Evolutionary conservation across 2,888 invertebrate species (phyloP).

Genomic region (Cybosia mesomella): DNA sequence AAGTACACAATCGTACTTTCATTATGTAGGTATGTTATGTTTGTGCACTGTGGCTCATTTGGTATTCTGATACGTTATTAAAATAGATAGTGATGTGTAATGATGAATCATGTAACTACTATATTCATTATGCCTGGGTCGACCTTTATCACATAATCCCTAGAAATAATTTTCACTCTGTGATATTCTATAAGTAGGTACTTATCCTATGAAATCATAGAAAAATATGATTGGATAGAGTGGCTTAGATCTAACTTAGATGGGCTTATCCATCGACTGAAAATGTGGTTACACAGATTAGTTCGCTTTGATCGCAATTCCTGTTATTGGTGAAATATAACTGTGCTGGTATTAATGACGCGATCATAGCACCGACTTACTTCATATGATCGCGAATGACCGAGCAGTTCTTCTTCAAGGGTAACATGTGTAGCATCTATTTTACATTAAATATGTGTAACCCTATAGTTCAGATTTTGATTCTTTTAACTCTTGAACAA

Average conservation of each 20-base stretch:
- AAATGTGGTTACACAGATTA: too few relatives aligned
- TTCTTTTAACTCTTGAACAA: neutral
- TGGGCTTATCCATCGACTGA: neutral
- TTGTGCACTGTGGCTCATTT: neutral
- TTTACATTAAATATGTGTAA: neutral
- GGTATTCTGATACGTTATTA: neutral
- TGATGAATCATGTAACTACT: neutral
- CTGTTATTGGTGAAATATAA: too few relatives aligned
- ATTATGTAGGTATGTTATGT: neutral
- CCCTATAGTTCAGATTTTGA: neutral
- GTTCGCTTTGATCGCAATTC: too few relatives aligned
- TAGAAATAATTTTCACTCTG: neutral
- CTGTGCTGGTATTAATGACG: too few relatives aligned
- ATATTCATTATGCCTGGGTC: neutral
- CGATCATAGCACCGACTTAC: neutral
- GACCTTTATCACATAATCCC: neutral
- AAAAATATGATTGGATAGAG: neutral
- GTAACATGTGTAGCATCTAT: neutral
- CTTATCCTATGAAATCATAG: neutral
- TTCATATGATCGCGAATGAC: neutral
- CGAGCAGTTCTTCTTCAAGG: neutral
- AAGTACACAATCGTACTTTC: constrained; percentile 4
- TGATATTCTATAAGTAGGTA: neutral
- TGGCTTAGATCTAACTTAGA: neutral
- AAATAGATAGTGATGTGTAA: constrained; percentile 1